phyloP scores from a whole-genome alignment of 2,888 invertebrate species.

The Reticulitermes lucifugus region DNA sequence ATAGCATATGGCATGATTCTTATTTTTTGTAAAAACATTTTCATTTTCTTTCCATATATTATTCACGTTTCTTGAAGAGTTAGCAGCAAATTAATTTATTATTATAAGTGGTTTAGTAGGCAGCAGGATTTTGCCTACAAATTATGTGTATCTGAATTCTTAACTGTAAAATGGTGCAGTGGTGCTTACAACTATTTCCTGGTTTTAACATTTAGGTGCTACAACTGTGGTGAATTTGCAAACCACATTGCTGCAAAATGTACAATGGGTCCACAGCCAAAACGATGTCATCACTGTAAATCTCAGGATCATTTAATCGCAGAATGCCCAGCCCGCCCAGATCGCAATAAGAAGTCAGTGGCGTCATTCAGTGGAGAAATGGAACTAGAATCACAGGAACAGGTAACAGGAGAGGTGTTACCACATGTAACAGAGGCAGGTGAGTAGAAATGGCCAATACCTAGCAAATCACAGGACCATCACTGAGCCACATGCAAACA shows the following conservation, averaged over 20 bases:
- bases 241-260: constrained; percentile 94
- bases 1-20: no score
- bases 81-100: no score
- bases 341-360: constrained; percentile 51
- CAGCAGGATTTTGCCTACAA: no score
- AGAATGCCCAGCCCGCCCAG: constrained; percentile 79
- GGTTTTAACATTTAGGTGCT: constrained; percentile 73
- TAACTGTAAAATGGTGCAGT: no score
- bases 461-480: background rate
- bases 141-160: no score
- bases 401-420: background rate
- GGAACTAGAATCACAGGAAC: background rate
- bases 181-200: no score
- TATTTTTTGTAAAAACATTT: no score
- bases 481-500: no score
- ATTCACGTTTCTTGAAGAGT: no score
- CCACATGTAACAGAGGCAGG: background rate
- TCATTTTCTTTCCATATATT: no score
- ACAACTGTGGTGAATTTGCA: constrained; percentile 93
- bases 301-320: constrained; percentile 90
- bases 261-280: constrained; percentile 87
- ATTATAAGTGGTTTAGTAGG: no score
- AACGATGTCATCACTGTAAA: constrained; percentile 91
- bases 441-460: constrained; percentile 3
- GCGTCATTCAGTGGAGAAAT: background rate